Conservation (phyloP, 2,797 vertebrate genomes). For the Coluber constrictor region DNA sequence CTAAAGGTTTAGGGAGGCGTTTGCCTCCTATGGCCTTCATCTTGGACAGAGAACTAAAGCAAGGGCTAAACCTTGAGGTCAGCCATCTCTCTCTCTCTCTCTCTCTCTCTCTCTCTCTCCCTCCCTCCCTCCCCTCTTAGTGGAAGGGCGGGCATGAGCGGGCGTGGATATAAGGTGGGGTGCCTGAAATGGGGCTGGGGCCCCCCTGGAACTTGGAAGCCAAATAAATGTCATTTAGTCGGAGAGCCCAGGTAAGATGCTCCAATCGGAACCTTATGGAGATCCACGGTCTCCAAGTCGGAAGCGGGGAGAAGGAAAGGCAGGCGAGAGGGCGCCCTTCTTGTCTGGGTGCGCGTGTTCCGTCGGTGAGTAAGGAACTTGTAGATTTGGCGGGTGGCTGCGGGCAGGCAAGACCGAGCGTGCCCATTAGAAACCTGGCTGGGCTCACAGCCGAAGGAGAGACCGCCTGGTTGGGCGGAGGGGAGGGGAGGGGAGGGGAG, state of each 20-base stretch:
- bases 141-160: not conserved
- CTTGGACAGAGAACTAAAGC: constrained; percentile 84
- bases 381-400: no score
- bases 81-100: constrained; percentile 67
- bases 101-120: constrained; percentile 48
- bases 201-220: not conserved
- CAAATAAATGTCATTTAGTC: not conserved
- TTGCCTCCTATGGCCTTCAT: constrained; percentile 87
- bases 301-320: not conserved
- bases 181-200: constrained; percentile 31
- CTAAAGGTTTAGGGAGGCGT: constrained; percentile 84
- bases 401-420: not conserved
- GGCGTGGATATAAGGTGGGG: not conserved
- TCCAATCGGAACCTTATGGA: no score
- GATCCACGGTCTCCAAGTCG: no score
- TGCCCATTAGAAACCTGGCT: no score
- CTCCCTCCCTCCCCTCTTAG: constrained; percentile 40
- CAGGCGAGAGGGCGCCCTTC: rapidly evolving
- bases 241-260: not conserved
- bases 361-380: not conserved
- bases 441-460: not conserved
- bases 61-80: constrained; percentile 79
- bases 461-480: not conserved
- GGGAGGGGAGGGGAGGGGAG: constrained; percentile 28
- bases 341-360: no score